Evolutionary conservation across 2,888 invertebrate genomes (phyloP).

Genomic region (Hemaris fuciformis): DNA sequence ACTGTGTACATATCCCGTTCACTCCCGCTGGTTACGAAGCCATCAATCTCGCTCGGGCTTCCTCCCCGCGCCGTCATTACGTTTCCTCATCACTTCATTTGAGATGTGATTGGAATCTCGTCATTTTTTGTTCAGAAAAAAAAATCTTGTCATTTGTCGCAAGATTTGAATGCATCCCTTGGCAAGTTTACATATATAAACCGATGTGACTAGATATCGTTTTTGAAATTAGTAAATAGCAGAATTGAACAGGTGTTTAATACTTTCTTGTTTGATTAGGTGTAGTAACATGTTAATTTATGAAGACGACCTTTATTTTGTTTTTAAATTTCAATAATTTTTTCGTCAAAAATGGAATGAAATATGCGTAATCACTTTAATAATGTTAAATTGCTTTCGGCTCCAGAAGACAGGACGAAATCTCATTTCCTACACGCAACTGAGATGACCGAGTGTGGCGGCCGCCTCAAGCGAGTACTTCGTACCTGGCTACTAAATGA

Average conservation of each 20-base stretch:
- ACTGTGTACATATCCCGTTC: conserved; percentile 63
- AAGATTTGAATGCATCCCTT: not conserved
- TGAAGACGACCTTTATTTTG: not conserved
- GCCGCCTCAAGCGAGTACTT: conserved; percentile 47
- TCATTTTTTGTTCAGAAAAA: conserved; percentile 50
- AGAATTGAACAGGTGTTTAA: not conserved
- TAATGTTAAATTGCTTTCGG: conserved; percentile 20
- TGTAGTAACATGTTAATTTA: not conserved
- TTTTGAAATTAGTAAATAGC: not conserved
- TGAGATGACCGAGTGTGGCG: conserved; percentile 39
- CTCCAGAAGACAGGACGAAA: conserved; percentile 41
- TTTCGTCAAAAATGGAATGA: too few relatives aligned
- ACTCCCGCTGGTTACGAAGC: conserved; percentile 35
- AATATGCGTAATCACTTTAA: conserved; percentile 7
- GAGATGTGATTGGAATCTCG: conserved; percentile 47
- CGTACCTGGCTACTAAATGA: conserved; percentile 63
- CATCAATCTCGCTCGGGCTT: conserved; percentile 40
- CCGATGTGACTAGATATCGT: not conserved
- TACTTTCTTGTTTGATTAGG: not conserved
- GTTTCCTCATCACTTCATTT: conserved; percentile 62
- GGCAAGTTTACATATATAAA: not conserved
- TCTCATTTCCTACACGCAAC: conserved; percentile 54
- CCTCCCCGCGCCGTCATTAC: conserved; percentile 53
- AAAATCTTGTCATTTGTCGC: not conserved
- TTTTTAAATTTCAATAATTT: too few relatives aligned